Conservation (phyloP, 2,113 vertebrate genomes). For the Bos javanicus region DNA sequence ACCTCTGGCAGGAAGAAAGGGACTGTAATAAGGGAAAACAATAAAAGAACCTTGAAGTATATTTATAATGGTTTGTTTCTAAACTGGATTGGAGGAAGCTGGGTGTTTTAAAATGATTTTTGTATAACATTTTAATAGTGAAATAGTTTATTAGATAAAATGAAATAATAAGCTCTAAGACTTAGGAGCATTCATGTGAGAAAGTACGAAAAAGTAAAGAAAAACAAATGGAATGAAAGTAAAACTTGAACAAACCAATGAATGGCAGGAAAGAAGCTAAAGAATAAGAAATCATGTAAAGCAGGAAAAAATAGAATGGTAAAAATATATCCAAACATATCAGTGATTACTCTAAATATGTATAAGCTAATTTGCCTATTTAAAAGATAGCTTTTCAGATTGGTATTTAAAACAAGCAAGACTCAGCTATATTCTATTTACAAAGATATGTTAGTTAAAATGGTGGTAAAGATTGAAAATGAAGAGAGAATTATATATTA, state of each 20-base stretch:
- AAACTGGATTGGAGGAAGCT: not conserved
- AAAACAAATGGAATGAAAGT: constrained; percentile 15
- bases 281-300: constrained; percentile 48
- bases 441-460: not conserved
- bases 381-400: constrained; percentile 37
- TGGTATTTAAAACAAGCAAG: constrained; percentile 41
- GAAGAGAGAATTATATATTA: constrained; percentile 19
- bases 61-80: not conserved
- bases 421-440: constrained; percentile 37
- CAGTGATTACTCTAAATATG: constrained; percentile 29
- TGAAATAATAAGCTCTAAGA: not conserved
- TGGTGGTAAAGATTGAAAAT: constrained; percentile 25
- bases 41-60: not conserved
- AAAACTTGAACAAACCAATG: constrained; percentile 20
- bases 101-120: not conserved
- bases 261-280: not conserved
- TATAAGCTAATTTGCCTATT: constrained; percentile 32
- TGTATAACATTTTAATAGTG: not conserved
- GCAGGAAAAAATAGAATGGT: constrained; percentile 22
- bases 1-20: not conserved
- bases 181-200: not conserved
- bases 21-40: not conserved
- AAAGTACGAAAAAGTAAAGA: not conserved
- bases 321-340: constrained; percentile 40
- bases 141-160: constrained; percentile 26